phyloP scores from a whole-genome alignment of 2,113 vertebrate genomes.

The Phrynocephalus versicolor region DNA sequence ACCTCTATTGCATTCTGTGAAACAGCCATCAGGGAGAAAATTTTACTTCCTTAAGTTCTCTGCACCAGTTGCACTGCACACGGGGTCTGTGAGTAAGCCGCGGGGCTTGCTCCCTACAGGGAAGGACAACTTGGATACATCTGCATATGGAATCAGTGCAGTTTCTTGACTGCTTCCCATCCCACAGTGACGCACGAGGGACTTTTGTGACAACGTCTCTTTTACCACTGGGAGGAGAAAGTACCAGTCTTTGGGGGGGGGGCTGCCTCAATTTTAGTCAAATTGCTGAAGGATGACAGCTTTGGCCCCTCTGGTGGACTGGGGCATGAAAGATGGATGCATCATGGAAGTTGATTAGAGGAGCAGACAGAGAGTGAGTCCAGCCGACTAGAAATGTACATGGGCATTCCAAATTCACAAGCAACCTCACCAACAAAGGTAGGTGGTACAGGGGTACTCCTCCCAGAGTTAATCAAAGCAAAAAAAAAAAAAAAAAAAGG shows the following conservation, averaged over 20 bases:
- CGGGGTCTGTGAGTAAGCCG: neutral
- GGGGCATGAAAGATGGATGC: neutral
- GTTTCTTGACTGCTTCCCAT: neutral
- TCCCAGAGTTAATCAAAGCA: slow-evolving; percentile 11
- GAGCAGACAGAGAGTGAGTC: neutral
- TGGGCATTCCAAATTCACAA: neutral
- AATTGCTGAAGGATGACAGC: neutral
- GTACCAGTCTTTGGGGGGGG: neutral
- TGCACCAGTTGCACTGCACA: neutral
- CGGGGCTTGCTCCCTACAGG: too few relatives aligned
- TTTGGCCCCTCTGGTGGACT: neutral
- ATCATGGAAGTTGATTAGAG: neutral
- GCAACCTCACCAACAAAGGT: slow-evolving; percentile 10
- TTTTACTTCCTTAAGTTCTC: neutral
- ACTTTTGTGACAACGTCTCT: neutral
- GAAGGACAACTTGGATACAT: neutral
- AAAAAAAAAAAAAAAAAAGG: neutral
- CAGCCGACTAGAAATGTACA: neutral
- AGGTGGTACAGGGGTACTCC: neutral
- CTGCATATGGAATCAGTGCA: neutral
- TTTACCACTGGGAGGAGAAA: neutral
- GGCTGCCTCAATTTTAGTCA: neutral
- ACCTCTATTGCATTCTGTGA: slow-evolving; percentile 39
- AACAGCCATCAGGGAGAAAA: neutral
- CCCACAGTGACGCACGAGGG: neutral